Evolutionary conservation across 2,888 invertebrate genomes (phyloP).

Genomic region (Drosophila kanekoi): DNA sequence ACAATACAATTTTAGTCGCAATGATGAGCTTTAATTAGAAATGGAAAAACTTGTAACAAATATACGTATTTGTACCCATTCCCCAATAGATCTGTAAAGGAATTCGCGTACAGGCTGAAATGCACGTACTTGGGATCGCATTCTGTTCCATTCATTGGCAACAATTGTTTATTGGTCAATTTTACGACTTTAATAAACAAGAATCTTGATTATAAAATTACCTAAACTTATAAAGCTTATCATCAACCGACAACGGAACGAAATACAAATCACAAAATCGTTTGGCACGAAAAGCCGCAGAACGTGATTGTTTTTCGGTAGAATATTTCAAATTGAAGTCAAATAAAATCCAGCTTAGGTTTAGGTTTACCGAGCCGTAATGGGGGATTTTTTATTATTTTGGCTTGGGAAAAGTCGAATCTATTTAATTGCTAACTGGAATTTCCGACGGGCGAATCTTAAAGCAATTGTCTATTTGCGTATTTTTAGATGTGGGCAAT

Average conservation of each 20-base stretch:
- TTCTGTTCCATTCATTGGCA: constrained; percentile 11
- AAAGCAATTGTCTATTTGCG: constrained; percentile 3
- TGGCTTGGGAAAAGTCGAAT: not conserved
- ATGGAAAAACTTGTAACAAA: no score
- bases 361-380: not conserved
- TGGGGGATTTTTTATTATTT: constrained; percentile 35
- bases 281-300: constrained; percentile 9
- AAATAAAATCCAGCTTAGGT: not conserved
- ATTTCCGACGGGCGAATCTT: constrained; percentile 1
- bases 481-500: constrained; percentile 7
- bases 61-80: no score
- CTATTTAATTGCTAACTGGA: constrained; percentile 9
- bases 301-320: constrained; percentile 47
- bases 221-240: constrained; percentile 35
- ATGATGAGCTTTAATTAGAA: not conserved
- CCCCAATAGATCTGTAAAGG: not conserved
- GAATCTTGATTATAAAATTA: constrained; percentile 25
- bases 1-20: not conserved
- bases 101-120: constrained; percentile 8
- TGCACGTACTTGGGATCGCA: constrained; percentile 4
- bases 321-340: constrained; percentile 5
- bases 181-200: constrained; percentile 1
- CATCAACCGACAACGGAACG: constrained; percentile 39
- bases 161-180: constrained; percentile 12
- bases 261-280: constrained; percentile 19